These are phyloP conservation scores for Nasonia oneida DNA, from an alignment of 2,888 invertebrate species.

Conservation along the genomic window DNA sequence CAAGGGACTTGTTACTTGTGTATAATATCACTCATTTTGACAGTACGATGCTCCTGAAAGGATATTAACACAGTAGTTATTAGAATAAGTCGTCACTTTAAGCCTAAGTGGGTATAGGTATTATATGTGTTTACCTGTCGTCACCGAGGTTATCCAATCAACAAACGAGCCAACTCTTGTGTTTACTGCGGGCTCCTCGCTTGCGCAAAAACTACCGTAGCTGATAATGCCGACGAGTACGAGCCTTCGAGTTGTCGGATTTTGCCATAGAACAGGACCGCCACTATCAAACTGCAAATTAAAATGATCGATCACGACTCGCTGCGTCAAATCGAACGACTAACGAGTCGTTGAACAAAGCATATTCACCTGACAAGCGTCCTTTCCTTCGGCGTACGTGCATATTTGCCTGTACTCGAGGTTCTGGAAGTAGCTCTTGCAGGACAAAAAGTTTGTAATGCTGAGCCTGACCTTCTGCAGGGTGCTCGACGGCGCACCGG, in stretches of 20 bases:
- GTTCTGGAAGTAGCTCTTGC: conserved; percentile 71
- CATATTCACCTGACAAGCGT: conserved; percentile 82
- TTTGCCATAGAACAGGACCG: conserved; percentile 82
- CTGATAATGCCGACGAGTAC: conserved; percentile 81
- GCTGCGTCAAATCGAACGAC: background rate
- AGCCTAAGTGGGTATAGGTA: background rate
- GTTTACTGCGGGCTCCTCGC: conserved; percentile 80
- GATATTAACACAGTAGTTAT: background rate
- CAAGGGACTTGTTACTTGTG: background rate
- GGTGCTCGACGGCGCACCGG: conserved; percentile 80
- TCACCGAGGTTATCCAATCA: conserved; percentile 80
- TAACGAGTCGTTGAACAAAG: background rate
- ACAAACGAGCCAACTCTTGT: conserved; percentile 81
- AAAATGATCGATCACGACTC: background rate
- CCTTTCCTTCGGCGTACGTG: conserved; percentile 80
- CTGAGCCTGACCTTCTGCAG: conserved; percentile 81
- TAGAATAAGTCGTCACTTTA: background rate
- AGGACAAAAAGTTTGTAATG: conserved; percentile 79
- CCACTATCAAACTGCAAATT: conserved; percentile 78
- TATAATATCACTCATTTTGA: background rate
- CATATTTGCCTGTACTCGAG: conserved; percentile 78
- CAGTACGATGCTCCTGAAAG: background rate
- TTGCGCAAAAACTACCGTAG: conserved; percentile 81
- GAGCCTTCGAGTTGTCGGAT: conserved; percentile 72
- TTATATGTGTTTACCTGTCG: conserved; percentile 64